Evolutionary conservation across 2,797 vertebrate genomes (phyloP).

Genomic region (Lacerta agilis): DNA sequence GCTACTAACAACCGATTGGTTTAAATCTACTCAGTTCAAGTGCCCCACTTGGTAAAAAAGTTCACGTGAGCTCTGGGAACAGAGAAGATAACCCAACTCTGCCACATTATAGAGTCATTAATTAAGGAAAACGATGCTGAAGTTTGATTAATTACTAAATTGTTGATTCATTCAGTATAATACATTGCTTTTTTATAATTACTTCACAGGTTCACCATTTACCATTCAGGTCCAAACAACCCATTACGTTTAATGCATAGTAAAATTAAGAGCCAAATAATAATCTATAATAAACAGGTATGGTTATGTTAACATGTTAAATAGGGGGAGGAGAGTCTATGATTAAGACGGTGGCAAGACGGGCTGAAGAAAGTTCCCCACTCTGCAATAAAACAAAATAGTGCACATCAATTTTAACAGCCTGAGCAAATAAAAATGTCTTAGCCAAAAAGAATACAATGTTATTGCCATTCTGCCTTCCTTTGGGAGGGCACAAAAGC

Average conservation of each 20-base stretch:
- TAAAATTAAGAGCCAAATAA: not conserved
- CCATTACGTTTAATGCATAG: not conserved
- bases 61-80: not conserved
- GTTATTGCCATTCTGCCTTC: too few species aligned
- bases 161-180: not conserved
- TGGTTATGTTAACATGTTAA: not conserved
- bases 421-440: too few species aligned
- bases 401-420: too few species aligned
- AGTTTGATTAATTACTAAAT: constrained; percentile 14
- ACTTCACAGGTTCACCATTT: not conserved
- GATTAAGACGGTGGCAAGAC: not conserved
- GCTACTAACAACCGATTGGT: not conserved
- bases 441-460: too few species aligned
- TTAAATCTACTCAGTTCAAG: not conserved
- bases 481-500: not conserved
- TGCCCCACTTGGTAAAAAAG: not conserved
- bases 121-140: constrained; percentile 22
- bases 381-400: too few species aligned
- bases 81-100: not conserved
- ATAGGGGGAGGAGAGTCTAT: not conserved
- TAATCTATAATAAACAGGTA: not conserved
- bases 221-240: not conserved
- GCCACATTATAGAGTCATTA: not conserved
- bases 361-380: too few species aligned
- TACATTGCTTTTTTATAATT: constrained; percentile 1